Conservation (phyloP, 2,797 vertebrate species). For the Tenualosa thibaudeaui region DNA sequence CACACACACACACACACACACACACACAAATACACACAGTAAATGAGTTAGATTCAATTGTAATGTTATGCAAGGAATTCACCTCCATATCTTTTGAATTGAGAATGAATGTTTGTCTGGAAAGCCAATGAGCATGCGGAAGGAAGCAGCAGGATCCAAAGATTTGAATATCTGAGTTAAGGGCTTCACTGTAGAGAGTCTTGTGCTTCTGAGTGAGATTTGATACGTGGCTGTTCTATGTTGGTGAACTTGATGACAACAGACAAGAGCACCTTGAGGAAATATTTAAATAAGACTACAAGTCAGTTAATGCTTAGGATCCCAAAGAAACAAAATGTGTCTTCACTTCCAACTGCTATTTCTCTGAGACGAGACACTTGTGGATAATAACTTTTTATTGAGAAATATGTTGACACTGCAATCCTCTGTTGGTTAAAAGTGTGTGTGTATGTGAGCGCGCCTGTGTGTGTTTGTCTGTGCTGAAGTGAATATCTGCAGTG, state of each 20-base stretch:
- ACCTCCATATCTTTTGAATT: too few relatives aligned
- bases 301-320: not conserved
- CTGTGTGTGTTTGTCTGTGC: not conserved
- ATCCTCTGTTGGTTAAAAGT: not conserved
- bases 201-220: not conserved
- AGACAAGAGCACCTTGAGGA: not conserved
- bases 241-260: not conserved
- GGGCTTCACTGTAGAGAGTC: constrained; percentile 38
- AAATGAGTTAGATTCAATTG: too few relatives aligned
- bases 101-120: too few relatives aligned
- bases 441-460: not conserved
- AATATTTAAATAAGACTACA: not conserved
- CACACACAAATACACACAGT: too few relatives aligned
- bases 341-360: not conserved
- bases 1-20: too few relatives aligned
- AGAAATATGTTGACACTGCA: not conserved
- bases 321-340: not conserved
- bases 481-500: not conserved
- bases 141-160: not conserved
- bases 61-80: too few relatives aligned
- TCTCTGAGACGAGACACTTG: not conserved
- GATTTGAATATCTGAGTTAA: constrained; percentile 33
- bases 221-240: not conserved
- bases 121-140: not conserved
- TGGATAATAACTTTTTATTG: not conserved